Conservation (phyloP, 2,113 vertebrate species). For the Chaetops frenatus region DNA sequence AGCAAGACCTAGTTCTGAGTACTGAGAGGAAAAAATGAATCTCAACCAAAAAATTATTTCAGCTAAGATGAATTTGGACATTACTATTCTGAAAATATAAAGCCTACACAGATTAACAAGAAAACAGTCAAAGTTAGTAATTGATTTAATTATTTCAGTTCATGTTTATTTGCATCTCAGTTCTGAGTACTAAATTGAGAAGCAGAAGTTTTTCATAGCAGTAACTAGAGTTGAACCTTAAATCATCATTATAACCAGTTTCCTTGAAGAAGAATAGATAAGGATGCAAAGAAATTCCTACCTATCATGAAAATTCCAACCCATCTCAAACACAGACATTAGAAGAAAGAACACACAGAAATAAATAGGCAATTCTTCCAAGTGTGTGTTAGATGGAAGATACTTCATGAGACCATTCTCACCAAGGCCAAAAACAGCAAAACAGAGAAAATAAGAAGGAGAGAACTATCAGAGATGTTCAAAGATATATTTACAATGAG, state of each 20-base stretch:
- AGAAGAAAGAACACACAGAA: background rate
- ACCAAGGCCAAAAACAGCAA: background rate
- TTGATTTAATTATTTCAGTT: conserved; percentile 23
- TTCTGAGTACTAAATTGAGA: background rate
- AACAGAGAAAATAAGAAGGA: background rate
- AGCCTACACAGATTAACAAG: background rate
- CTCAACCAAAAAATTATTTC: background rate
- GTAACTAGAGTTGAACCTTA: background rate
- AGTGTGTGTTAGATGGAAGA: background rate
- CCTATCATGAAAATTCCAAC: background rate
- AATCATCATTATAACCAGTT: conserved; percentile 20
- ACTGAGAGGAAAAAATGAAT: background rate
- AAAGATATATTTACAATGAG: background rate
- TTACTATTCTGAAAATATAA: conserved; percentile 3
- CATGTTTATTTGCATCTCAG: conserved; percentile 5
- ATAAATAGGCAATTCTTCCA: background rate
- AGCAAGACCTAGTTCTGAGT: background rate
- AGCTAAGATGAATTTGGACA: background rate
- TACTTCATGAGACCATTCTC: background rate
- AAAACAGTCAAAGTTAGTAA: background rate
- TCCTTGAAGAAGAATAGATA: background rate
- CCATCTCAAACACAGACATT: background rate
- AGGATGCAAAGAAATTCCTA: background rate
- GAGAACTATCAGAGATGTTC: background rate
- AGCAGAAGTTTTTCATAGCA: background rate